Evolutionary conservation across 2,888 invertebrate species (phyloP), one percentile per base, ranked within the genome.

Genomic region (Torymus aiolomorphi): DNA sequence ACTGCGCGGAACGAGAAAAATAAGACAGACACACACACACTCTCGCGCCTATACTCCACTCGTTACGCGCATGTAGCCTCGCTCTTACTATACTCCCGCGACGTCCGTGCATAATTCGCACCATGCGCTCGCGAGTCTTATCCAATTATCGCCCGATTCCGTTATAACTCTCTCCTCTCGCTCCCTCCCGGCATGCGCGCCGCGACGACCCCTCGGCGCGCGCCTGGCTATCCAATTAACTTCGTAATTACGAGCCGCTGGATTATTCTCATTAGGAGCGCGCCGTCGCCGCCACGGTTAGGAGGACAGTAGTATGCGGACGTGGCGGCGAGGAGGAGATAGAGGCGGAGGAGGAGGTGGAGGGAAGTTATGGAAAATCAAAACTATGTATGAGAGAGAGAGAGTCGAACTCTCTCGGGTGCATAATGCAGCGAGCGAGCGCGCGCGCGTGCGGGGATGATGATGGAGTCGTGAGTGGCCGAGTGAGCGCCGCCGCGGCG

Each of bases 261-360:
- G 85, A 86, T 86, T 85, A 84, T 85, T 84, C 85, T 86, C 86
- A 86, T 87, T 86, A 85, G 85, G 83, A 85, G 82, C 81, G 78
- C 82, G 61, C 11, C 57, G 69, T 42, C 42, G 63, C 70, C 52
- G 56, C 49, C 8, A 42, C 42, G 42, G 42, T 42, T 42, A 42
- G 42, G 42, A 42, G 42, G 42, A 42, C 42, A 42, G 42, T 42
- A 42, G 42, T 42, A 42, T 42, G 42, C 42, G 42, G 42, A 42
- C 42, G 42, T 42, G 42, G 42, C 42, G 8, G 8, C 8, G 42
- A 42, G 5, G 42, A 42, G 8, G 42, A 42, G 42, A 10, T 8
- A 10, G 5, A 42, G 42, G 31, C 0, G 31, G 31, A 1, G 20
- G 2, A 20, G 20, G 20, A 20, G 20, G 3, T 61, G 61, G 20